These are phyloP conservation scores for Melinaea menophilus DNA, from an alignment of 2,888 invertebrate species.

Conservation along the genomic window DNA sequence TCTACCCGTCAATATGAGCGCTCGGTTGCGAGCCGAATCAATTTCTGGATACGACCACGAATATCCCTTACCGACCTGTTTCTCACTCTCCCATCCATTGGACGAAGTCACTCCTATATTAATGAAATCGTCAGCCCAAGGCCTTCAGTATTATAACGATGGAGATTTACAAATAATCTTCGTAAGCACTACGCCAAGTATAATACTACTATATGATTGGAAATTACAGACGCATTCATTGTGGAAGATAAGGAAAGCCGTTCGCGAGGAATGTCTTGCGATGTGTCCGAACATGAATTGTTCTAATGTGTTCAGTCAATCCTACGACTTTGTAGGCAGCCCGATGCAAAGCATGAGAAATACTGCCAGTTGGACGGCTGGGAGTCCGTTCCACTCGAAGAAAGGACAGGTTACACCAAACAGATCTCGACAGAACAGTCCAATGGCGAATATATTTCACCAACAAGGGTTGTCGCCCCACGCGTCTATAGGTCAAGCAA, in stretches of 20 bases:
- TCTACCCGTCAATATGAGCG: constrained; percentile 59
- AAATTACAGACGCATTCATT: constrained; percentile 88
- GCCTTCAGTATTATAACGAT: constrained; percentile 80
- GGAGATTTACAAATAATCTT: constrained; percentile 84
- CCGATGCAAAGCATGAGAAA: constrained; percentile 59
- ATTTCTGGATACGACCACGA: constrained; percentile 63
- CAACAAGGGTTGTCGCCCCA: constrained; percentile 72
- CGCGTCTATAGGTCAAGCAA: constrained; percentile 67
- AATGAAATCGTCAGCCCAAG: constrained; percentile 80
- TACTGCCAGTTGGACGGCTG: constrained; percentile 59
- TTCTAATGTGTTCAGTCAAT: constrained; percentile 64
- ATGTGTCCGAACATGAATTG: constrained; percentile 77
- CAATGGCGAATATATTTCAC: constrained; percentile 68
- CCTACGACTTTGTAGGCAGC: constrained; percentile 62
- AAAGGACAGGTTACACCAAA: constrained; percentile 53
- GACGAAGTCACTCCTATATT: constrained; percentile 94
- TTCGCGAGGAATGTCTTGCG: constrained; percentile 82
- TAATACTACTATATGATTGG: constrained; percentile 88
- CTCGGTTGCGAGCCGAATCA: constrained; percentile 58
- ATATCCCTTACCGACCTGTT: constrained; percentile 85
- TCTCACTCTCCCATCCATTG: constrained; percentile 91
- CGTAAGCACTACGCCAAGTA: constrained; percentile 85
- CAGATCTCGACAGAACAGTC: constrained; percentile 63
- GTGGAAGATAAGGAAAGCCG: constrained; percentile 87
- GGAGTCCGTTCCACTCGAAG: constrained; percentile 64